phyloP scores from a whole-genome alignment of 2,797 vertebrate species.

The Leucoraja ocellata region DNA sequence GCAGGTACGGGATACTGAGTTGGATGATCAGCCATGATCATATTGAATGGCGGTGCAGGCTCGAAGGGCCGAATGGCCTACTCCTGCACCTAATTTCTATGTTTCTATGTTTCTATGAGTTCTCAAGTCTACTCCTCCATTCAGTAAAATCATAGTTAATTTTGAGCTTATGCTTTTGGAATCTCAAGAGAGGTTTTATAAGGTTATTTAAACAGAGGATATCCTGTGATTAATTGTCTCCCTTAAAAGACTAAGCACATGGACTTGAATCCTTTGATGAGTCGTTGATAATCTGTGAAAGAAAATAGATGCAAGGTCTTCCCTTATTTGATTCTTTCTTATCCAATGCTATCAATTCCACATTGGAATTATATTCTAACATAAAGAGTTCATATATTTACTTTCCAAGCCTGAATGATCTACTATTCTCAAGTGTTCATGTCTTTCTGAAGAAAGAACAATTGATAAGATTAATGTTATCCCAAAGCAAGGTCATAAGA shows the following conservation, averaged over 20 bases:
- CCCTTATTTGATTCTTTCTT: neutral
- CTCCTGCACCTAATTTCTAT: too few species aligned
- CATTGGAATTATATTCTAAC: neutral
- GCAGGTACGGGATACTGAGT: too few species aligned
- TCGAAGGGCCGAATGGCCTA: too few species aligned
- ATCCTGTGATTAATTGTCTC: neutral
- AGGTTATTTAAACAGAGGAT: neutral
- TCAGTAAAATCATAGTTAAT: too few species aligned
- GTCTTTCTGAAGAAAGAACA: neutral
- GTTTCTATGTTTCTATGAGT: too few species aligned
- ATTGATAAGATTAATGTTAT: neutral
- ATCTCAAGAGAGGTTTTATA: neutral
- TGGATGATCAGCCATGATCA: too few species aligned
- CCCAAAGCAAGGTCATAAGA: neutral
- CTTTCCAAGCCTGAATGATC: constrained; percentile 27
- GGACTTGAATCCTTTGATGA: neutral
- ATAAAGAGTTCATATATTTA: neutral
- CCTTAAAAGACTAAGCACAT: neutral
- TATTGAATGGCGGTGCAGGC: too few species aligned
- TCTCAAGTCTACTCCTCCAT: too few species aligned
- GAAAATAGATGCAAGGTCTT: neutral
- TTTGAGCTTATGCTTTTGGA: neutral
- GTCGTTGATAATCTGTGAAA: neutral
- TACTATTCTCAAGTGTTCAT: neutral
- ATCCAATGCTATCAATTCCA: neutral